These are phyloP conservation scores for Falco novaeseelandiae DNA, from an alignment of 2,797 vertebrate species.

Conservation along the genomic window DNA sequence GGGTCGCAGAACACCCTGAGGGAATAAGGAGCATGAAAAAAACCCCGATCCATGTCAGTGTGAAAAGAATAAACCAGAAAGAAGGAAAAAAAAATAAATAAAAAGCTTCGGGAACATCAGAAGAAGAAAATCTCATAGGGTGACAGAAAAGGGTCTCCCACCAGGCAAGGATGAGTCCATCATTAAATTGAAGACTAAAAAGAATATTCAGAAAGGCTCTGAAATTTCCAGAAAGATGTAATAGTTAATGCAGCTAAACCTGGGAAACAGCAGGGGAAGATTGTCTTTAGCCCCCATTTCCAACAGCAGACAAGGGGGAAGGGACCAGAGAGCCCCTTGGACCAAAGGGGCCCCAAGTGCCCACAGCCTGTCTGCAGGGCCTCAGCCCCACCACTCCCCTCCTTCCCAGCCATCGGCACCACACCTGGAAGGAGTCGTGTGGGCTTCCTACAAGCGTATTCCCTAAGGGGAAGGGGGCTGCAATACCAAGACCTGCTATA, in stretches of 20 bases:
- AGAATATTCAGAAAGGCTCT: neutral
- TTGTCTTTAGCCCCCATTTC: neutral
- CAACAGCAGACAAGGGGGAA: neutral
- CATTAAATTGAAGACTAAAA: neutral
- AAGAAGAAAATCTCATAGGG: neutral
- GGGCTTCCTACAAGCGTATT: accelerated
- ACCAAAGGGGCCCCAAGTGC: accelerated
- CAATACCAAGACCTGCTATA: neutral
- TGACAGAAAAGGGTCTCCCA: neutral
- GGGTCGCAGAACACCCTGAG: neutral
- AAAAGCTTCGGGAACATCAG: neutral
- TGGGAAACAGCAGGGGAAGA: neutral
- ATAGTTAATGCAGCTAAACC: neutral
- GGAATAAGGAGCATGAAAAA: neutral
- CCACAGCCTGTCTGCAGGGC: neutral
- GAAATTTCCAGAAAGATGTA: neutral
- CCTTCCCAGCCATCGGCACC: neutral
- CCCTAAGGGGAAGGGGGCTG: neutral
- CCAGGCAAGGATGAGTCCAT: neutral
- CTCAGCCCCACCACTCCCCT: neutral
- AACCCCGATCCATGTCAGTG: neutral
- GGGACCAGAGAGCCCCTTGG: accelerated
- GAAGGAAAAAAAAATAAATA: neutral
- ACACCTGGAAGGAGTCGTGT: accelerated
- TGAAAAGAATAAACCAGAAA: neutral